These are phyloP conservation scores for Cossypha heuglini DNA, from an alignment of 2,797 vertebrate species.

Conservation along the genomic window DNA sequence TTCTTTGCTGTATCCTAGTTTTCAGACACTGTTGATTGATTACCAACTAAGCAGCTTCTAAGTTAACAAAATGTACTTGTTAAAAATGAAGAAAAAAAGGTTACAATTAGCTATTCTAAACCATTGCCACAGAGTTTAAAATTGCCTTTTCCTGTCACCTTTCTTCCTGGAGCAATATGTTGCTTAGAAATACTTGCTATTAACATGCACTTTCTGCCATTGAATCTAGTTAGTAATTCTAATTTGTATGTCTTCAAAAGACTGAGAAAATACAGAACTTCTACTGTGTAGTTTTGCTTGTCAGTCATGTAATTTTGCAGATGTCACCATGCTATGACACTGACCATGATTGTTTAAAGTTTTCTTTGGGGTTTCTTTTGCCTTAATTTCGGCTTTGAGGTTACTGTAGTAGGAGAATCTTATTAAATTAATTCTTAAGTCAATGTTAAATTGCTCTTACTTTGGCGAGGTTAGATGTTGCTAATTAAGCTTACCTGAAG, in stretches of 20 bases:
- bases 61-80: conserved; percentile 60
- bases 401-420: background rate
- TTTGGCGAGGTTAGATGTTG: background rate
- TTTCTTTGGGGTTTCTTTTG: background rate
- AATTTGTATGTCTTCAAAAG: conserved; percentile 22
- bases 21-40: conserved; percentile 46
- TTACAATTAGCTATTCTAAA: conserved; percentile 62
- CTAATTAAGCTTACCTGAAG: background rate
- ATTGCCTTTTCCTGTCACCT: conserved; percentile 61
- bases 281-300: background rate
- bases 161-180: conserved; percentile 55
- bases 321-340: background rate
- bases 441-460: background rate
- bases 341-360: background rate
- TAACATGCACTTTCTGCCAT: conserved; percentile 43
- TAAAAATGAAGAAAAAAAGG: conserved; percentile 56
- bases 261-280: background rate
- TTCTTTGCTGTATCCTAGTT: conserved; percentile 18
- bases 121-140: conserved; percentile 46
- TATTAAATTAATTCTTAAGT: background rate
- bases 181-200: conserved; percentile 51
- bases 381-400: background rate
- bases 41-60: conserved; percentile 44
- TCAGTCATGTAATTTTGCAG: conserved; percentile 31
- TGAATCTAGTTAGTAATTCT: conserved; percentile 57